phyloP scores from a whole-genome alignment of 2,888 invertebrate species.

The Amphipoea lucens region DNA sequence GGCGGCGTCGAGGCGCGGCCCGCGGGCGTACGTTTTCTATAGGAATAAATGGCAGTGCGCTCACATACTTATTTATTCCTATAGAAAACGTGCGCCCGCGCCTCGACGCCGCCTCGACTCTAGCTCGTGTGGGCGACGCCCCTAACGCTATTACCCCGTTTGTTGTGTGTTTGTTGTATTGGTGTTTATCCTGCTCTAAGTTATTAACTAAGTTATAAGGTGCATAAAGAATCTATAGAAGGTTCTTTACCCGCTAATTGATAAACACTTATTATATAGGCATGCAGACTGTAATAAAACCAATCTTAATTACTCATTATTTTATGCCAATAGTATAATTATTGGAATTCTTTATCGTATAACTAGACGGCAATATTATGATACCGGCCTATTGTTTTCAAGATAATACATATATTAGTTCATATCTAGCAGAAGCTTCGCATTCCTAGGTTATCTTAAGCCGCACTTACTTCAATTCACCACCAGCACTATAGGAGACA shows the following conservation, averaged over 20 bases:
- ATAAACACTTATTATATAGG: neutral
- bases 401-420: slow-evolving; percentile 35
- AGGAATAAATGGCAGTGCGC: too few species aligned
- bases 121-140: too few species aligned
- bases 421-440: slow-evolving; percentile 20
- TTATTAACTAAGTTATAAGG: neutral
- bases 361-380: slow-evolving; percentile 21
- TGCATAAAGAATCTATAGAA: neutral
- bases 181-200: too few species aligned
- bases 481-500: neutral
- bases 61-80: too few species aligned
- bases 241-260: too few species aligned
- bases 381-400: slow-evolving; percentile 44
- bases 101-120: too few species aligned
- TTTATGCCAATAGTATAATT: neutral
- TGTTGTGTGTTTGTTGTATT: too few species aligned
- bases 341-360: slow-evolving; percentile 24
- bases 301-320: neutral
- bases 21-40: too few species aligned
- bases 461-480: neutral
- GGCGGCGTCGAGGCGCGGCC: too few species aligned
- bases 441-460: slow-evolving; percentile 47
- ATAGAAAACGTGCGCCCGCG: too few species aligned
- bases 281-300: slow-evolving; percentile 7
- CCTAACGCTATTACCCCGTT: neutral